Percentiles rank a stretch among this genome's conserved stretches.
Conservation (phyloP, 2,797 vertebrate species). For the Coccyzus lansbergi region DNA sequence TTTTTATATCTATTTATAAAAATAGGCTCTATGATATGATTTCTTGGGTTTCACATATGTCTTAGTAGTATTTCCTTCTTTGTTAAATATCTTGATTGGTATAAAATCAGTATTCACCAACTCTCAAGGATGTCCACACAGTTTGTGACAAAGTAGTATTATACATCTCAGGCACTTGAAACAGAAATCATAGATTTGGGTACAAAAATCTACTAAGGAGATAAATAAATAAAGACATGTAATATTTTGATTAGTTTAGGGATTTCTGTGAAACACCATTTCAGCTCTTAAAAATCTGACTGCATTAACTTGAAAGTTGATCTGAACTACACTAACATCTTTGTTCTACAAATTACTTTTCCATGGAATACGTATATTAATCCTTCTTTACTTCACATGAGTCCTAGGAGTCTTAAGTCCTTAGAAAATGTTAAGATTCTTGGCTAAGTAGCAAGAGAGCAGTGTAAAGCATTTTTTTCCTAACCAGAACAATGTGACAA, state of each 20-base stretch:
- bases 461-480: background rate
- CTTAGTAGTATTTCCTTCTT: background rate
- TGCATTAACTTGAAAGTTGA: background rate
- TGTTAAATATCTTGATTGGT: background rate
- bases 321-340: background rate
- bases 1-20: background rate
- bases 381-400: background rate
- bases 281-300: background rate
- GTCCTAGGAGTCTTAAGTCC: background rate
- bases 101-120: background rate
- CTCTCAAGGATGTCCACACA: background rate
- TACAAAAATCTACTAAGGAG: background rate
- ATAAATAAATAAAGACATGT: background rate
- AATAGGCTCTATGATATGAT: background rate
- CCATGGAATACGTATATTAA: background rate
- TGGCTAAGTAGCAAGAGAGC: background rate
- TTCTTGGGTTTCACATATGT: background rate
- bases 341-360: background rate
- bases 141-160: background rate
- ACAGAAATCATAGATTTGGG: background rate
- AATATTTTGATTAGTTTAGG: background rate
- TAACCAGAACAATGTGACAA: slow-evolving; percentile 3
- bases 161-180: background rate
- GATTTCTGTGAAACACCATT: background rate
- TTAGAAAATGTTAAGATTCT: background rate